Conservation (phyloP, 2,888 invertebrate species). For the Lysandra bellargus region DNA sequence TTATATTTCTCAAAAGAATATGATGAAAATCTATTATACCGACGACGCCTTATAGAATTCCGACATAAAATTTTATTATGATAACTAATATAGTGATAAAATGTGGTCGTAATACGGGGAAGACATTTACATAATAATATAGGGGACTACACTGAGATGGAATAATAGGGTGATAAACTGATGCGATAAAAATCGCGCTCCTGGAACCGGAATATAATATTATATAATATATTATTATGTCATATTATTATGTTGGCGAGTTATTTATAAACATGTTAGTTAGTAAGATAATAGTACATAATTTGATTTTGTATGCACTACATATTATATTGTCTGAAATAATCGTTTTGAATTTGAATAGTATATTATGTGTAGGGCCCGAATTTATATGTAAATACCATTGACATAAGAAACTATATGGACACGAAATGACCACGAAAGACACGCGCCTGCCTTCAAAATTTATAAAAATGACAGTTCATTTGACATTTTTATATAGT, state of each 20-base stretch:
- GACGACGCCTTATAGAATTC: background rate
- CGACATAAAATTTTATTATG: background rate
- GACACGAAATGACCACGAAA: too few relatives aligned
- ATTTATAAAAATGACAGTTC: too few relatives aligned
- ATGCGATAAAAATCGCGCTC: background rate
- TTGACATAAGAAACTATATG: too few relatives aligned
- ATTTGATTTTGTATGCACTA: too few relatives aligned
- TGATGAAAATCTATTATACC: background rate
- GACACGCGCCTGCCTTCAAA: too few relatives aligned
- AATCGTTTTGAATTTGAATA: too few relatives aligned
- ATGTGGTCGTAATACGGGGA: background rate
- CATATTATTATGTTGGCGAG: background rate
- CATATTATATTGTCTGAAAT: too few relatives aligned
- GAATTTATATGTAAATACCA: too few relatives aligned
- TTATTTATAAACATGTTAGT: too few relatives aligned
- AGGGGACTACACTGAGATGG: background rate
- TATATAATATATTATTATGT: background rate
- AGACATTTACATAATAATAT: background rate
- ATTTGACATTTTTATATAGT: too few relatives aligned
- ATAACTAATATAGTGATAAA: slow-evolving; percentile 1
- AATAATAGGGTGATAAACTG: background rate
- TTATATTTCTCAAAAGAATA: background rate
- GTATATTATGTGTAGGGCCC: too few relatives aligned
- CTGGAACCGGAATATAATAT: background rate
- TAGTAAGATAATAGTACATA: too few relatives aligned